Conservation (phyloP, 2,113 vertebrate species). For the Gymnarchus niloticus region DNA sequence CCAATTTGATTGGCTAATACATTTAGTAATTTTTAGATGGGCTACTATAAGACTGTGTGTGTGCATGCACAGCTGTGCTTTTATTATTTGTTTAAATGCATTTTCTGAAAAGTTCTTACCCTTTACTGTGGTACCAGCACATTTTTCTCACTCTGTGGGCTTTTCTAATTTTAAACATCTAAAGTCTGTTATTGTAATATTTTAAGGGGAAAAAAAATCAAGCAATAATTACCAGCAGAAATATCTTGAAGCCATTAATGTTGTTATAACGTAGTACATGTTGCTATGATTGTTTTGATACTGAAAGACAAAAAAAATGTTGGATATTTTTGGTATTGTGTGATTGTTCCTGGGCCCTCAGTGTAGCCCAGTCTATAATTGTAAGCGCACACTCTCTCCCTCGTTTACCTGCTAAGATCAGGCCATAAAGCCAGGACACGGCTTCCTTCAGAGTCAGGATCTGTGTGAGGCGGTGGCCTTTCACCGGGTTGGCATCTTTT, state of each 20-base stretch:
- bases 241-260: conserved; percentile 56
- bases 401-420: neutral
- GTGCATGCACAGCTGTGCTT: conserved; percentile 27
- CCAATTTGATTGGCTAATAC: neutral
- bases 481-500: too few species aligned
- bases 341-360: conserved; percentile 14
- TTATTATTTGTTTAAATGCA: conserved; percentile 17
- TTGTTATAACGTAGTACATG: conserved; percentile 32
- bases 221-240: conserved; percentile 58
- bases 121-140: conserved; percentile 19
- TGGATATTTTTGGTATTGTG: conserved; percentile 14
- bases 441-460: too few species aligned
- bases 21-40: neutral
- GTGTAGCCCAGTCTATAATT: neutral
- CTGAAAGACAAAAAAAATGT: conserved; percentile 25
- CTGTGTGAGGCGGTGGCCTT: too few species aligned
- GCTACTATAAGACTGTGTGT: neutral
- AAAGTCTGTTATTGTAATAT: neutral
- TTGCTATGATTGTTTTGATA: conserved; percentile 38
- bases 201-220: conserved; percentile 23
- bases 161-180: neutral
- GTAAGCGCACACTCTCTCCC: neutral
- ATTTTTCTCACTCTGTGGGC: conserved; percentile 25
- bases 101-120: conserved; percentile 20
- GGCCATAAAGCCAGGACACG: too few species aligned